These are phyloP conservation scores for Mus musculus DNA, from an alignment of 2,113 vertebrate species.

Conservation along the genomic window DNA sequence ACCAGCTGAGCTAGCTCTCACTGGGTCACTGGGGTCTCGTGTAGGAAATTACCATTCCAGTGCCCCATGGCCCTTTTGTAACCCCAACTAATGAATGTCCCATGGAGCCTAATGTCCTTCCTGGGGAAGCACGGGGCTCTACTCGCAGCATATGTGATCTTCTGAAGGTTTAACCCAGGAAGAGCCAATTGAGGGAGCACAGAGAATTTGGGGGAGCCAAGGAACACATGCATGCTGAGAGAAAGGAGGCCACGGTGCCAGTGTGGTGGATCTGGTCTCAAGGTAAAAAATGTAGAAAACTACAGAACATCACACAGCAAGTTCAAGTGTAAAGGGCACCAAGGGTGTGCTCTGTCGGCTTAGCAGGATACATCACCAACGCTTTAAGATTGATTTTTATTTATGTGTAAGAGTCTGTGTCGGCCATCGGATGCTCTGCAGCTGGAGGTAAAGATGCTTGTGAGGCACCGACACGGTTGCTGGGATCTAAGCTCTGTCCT, in stretches of 20 bases:
- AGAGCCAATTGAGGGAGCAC: slow-evolving; percentile 10
- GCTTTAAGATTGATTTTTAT: background rate
- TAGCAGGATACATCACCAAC: background rate
- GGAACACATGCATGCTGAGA: background rate
- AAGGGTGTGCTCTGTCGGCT: background rate
- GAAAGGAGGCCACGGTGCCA: background rate
- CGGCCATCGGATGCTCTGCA: background rate
- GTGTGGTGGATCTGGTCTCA: background rate
- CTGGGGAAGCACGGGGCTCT: slow-evolving; percentile 48
- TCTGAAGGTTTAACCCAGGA: slow-evolving; percentile 48
- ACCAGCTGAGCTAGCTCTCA: slow-evolving; percentile 78
- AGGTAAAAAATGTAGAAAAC: background rate
- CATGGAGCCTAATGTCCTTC: slow-evolving; percentile 42
- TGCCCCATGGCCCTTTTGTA: slow-evolving; percentile 65
- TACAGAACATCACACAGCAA: background rate
- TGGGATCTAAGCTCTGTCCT: background rate
- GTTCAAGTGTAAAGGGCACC: background rate
- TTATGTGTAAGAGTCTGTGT: background rate
- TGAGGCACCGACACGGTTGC: background rate
- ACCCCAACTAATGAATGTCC: slow-evolving; percentile 81
- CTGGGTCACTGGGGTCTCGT: slow-evolving; percentile 74
- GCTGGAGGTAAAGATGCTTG: background rate
- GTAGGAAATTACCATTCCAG: slow-evolving; percentile 81
- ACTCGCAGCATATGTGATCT: background rate
- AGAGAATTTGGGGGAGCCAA: slow-evolving; percentile 14